Evolutionary conservation across 2,113 vertebrate genomes (phyloP).

Genomic region (Symphodus melops): DNA sequence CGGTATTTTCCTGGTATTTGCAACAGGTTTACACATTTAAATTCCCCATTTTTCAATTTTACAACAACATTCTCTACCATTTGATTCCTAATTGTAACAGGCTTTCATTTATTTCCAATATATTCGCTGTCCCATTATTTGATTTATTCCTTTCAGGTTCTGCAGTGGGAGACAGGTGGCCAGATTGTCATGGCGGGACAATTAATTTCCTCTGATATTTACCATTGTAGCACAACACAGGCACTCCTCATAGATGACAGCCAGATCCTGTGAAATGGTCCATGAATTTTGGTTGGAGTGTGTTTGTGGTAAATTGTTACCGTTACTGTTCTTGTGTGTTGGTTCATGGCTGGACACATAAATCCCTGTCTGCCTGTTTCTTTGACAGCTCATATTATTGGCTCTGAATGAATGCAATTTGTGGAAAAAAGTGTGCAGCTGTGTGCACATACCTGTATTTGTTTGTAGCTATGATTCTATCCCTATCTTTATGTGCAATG

Average conservation of each 20-base stretch:
- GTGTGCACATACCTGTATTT: conserved; percentile 13
- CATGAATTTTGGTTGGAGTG: conserved; percentile 33
- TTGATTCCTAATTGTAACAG: not conserved
- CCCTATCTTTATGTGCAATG: no score
- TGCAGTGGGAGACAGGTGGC: conserved; percentile 41
- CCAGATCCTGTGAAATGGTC: conserved; percentile 41
- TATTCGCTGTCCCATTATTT: conserved; percentile 15
- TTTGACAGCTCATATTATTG: conserved; percentile 34
- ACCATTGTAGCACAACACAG: conserved; percentile 27
- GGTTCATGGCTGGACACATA: not conserved
- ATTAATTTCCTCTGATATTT: conserved; percentile 57
- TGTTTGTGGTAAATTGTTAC: conserved; percentile 2
- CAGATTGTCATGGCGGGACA: conserved; percentile 50
- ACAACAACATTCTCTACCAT: not conserved
- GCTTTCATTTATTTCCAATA: conserved; percentile 17
- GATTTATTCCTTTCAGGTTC: conserved; percentile 30
- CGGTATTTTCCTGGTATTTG: not conserved
- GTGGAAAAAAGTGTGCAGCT: conserved; percentile 32
- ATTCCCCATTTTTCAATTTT: not conserved
- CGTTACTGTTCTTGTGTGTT: not conserved
- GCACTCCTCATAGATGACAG: conserved; percentile 25
- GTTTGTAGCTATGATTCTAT: conserved; percentile 20
- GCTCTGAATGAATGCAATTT: conserved; percentile 29
- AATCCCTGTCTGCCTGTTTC: not conserved
- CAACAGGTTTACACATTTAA: not conserved